Evolutionary conservation across 2,888 invertebrate genomes (phyloP).

Genomic region (Tetragonisca angustula): DNA sequence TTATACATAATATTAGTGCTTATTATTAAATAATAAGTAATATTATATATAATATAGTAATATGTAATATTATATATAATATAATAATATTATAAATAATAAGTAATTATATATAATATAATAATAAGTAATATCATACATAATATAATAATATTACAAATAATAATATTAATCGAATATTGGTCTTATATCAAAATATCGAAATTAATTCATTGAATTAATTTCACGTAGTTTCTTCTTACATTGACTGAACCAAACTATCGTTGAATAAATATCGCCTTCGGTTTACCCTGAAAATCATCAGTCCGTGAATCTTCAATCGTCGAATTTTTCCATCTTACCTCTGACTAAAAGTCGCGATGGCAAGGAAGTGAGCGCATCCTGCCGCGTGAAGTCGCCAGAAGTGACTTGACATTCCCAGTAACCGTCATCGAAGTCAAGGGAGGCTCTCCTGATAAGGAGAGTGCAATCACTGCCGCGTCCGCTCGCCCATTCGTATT

Average conservation of each 20-base stretch:
- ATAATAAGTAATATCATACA: too few species aligned
- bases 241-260: neutral
- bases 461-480: constrained; percentile 92
- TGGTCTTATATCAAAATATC: too few species aligned
- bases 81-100: too few species aligned
- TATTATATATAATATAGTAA: too few species aligned
- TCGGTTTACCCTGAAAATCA: neutral
- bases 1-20: too few species aligned
- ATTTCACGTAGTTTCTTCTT: neutral
- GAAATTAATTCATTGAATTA: too few species aligned
- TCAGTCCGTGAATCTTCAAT: neutral
- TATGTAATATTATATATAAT: too few species aligned
- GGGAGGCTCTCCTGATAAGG: constrained; percentile 91
- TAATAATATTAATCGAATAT: too few species aligned
- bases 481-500: constrained; percentile 94
- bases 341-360: constrained; percentile 93
- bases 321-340: constrained; percentile 73
- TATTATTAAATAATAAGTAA: too few species aligned
- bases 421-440: constrained; percentile 94
- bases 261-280: neutral
- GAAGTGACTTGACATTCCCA: constrained; percentile 98
- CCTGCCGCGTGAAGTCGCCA: constrained; percentile 89
- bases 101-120: too few species aligned
- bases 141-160: too few species aligned
- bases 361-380: constrained; percentile 93